Conservation (phyloP, 2,888 invertebrate genomes). For the Crematogaster levior region DNA sequence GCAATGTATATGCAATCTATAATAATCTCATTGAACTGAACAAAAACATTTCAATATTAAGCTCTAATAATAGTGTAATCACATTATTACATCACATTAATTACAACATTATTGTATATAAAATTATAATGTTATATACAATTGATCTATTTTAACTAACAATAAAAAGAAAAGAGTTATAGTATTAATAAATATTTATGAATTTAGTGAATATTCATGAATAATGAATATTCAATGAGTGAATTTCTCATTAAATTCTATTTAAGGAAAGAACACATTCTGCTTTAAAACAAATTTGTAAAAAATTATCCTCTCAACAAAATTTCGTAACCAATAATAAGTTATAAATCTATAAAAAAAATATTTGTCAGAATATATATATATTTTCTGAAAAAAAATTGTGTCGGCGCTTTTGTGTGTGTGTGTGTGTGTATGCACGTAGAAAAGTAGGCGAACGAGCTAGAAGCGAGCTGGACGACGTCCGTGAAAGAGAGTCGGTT, state of each 20-base stretch:
- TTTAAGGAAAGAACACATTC: background rate
- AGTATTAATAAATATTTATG: background rate
- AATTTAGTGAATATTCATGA: too few species aligned
- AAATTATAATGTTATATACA: too few species aligned
- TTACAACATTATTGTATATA: too few species aligned
- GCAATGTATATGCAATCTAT: background rate
- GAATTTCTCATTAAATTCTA: background rate
- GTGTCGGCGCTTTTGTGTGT: constrained; percentile 17
- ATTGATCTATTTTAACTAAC: background rate
- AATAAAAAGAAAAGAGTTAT: background rate
- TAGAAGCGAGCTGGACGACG: constrained; percentile 37
- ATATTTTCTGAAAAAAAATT: background rate
- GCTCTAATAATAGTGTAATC: background rate
- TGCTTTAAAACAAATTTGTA: background rate
- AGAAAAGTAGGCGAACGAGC: constrained; percentile 23
- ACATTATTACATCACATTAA: background rate
- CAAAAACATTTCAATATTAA: background rate
- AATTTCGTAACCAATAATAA: background rate
- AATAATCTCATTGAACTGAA: background rate
- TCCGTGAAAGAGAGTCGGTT: constrained; percentile 73
- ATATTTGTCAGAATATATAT: background rate
- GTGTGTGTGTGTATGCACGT: background rate
- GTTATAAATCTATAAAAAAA: background rate
- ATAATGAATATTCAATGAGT: too few species aligned
- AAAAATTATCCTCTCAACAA: background rate